Evolutionary conservation across 2,797 vertebrate genomes (phyloP), one percentile per base, ranked within the genome.

Genomic region (Odontamblyopus rebecca): DNA sequence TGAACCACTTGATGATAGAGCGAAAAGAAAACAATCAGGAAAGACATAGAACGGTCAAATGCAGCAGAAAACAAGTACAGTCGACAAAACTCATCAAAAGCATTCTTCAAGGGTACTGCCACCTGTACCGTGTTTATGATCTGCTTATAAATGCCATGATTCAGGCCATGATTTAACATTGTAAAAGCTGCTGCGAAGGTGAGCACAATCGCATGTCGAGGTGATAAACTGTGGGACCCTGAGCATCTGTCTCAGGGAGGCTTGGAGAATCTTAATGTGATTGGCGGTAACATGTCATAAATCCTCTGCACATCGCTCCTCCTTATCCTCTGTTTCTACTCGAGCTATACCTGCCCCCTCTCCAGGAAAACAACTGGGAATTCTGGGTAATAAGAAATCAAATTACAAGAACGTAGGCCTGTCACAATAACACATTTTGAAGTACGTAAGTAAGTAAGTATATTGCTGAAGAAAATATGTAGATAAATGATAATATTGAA

Each of bases 261-360:
- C 72, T 80, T 72, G 74, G 51, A 70, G 82, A 87, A 89, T 90
- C 82, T 74, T 88, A 88, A 88, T 86, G 78, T 78, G 84, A 71
- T 68, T 79, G 85, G 85, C 65, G 68, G 83, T 66, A 82, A 74
- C 82, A 67, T 82, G 79, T 85, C 87, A 90, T 91, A 91, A 92
- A 91, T 92, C 82, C 85, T 38, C 35, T 86, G 72, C 78, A 79
- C 75, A 84, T 80, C 62, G 30, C 71, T 67, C 60, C 29, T 66
- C 85, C 68, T 56, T 60, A 82, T 79, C 68, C 35, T 2, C 61
- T 44, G 4, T 61, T 69, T 44, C 70, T 48, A 29, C 26, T 9
- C 29, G 70, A 71, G 57, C 57, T 13, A 9, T 54, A 53, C 71
- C 66, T 73, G 6, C 75, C 73, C 68, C 53, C 44, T 60, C 66